phyloP scores from a whole-genome alignment of 2,797 vertebrate genomes.

The Anguilla marmorata region DNA sequence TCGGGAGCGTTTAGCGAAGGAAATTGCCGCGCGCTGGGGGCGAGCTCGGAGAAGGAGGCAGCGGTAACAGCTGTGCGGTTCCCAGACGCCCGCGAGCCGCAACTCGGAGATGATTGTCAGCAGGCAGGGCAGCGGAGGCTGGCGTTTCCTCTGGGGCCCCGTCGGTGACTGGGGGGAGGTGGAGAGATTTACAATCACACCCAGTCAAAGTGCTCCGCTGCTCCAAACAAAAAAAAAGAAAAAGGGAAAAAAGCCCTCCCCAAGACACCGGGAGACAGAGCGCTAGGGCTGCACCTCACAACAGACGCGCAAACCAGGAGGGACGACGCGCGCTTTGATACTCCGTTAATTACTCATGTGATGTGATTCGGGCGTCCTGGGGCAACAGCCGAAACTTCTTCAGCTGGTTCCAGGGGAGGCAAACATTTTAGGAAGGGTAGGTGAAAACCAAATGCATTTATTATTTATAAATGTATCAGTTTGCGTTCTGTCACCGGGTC shows the following conservation, averaged over 20 bases:
- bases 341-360: constrained; percentile 84
- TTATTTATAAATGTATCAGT: constrained; percentile 79
- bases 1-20: constrained; percentile 30
- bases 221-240: constrained; percentile 53
- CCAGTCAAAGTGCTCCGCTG: constrained; percentile 76
- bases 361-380: constrained; percentile 83
- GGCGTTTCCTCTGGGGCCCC: constrained; percentile 57
- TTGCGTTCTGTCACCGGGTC: constrained; percentile 75
- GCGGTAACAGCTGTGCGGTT: constrained; percentile 61
- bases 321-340: constrained; percentile 80
- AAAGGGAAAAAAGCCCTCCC: constrained; percentile 64
- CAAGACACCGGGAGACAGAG: constrained; percentile 76
- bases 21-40: constrained; percentile 17
- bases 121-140: constrained; percentile 67
- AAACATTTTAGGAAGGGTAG: constrained; percentile 83
- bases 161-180: constrained; percentile 69
- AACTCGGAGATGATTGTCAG: constrained; percentile 68
- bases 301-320: constrained; percentile 76
- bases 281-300: constrained; percentile 69
- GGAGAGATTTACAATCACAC: constrained; percentile 85
- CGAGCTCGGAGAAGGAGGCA: constrained; percentile 48
- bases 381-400: constrained; percentile 80
- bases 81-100: constrained; percentile 67
- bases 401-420: constrained; percentile 79
- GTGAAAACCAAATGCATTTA: constrained; percentile 81